phyloP scores from a whole-genome alignment of 1,140 invertebrate species.

The Magallana ariakensis region DNA sequence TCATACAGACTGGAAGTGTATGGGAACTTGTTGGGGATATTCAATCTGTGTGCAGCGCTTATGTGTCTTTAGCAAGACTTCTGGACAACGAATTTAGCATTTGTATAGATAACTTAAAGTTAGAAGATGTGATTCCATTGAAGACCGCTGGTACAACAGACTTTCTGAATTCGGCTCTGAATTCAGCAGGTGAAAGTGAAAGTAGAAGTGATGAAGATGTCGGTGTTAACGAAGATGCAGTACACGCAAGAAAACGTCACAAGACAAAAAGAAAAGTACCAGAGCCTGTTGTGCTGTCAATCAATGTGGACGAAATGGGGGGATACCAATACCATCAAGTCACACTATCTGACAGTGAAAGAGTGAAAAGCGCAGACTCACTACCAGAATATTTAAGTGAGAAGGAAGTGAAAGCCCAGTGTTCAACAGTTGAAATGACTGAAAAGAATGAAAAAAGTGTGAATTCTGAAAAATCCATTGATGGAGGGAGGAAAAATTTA shows the following conservation, averaged over 20 bases:
- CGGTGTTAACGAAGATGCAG: not conserved
- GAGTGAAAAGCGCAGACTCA: too few species aligned
- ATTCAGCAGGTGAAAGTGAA: not conserved
- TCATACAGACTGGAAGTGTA: not conserved
- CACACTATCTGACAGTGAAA: too few species aligned
- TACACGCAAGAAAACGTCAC: not conserved
- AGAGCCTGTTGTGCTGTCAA: constrained; percentile 3
- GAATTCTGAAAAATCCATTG: too few species aligned
- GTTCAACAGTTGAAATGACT: too few species aligned
- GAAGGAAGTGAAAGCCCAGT: too few species aligned
- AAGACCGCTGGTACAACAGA: not conserved
- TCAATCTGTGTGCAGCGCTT: not conserved
- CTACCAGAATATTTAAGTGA: too few species aligned
- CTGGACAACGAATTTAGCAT: not conserved
- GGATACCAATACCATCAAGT: too few species aligned
- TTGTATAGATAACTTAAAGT: not conserved
- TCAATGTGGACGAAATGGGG: not conserved
- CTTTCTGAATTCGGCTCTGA: not conserved
- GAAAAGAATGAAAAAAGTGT: too few species aligned
- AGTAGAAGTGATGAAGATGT: not conserved
- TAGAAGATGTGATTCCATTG: not conserved
- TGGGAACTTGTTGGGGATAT: constrained; percentile 4
- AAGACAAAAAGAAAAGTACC: not conserved
- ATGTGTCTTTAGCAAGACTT: not conserved
- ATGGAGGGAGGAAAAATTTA: too few species aligned